These are phyloP conservation scores for Pyrgus malvae DNA, from an alignment of 2,888 invertebrate species.

Conservation along the genomic window DNA sequence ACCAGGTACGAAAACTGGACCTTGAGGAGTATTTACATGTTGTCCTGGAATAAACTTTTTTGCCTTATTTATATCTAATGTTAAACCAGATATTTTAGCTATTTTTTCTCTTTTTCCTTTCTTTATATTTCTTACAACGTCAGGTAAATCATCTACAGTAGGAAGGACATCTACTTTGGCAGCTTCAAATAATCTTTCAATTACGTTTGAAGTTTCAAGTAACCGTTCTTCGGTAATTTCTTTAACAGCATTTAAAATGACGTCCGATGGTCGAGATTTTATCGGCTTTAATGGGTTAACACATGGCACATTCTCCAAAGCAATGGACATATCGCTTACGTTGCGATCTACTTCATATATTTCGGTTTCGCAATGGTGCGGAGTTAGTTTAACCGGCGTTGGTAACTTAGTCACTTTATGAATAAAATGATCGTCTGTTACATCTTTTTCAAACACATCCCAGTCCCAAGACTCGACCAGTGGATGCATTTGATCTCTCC, in stretches of 20 bases:
- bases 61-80: conserved; percentile 84
- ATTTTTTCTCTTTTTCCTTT: conserved; percentile 81
- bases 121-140: conserved; percentile 83
- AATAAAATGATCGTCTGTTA: conserved; percentile 66
- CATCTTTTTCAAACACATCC: conserved; percentile 84
- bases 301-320: conserved; percentile 83
- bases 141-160: conserved; percentile 83
- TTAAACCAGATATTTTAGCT: conserved; percentile 84
- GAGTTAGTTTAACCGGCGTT: conserved; percentile 70
- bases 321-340: conserved; percentile 75
- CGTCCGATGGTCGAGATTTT: conserved; percentile 70
- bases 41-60: conserved; percentile 87
- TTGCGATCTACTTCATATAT: conserved; percentile 75
- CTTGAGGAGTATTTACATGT: conserved; percentile 86
- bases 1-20: conserved; percentile 88
- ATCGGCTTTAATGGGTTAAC: conserved; percentile 83
- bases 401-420: conserved; percentile 73
- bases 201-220: conserved; percentile 81
- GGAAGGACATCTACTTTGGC: conserved; percentile 83
- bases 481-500: conserved; percentile 84
- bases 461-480: conserved; percentile 85
- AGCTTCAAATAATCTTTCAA: conserved; percentile 79
- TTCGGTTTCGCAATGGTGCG: conserved; percentile 76
- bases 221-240: conserved; percentile 81
- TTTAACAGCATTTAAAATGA: conserved; percentile 71